Evolutionary conservation across 2,113 vertebrate species (phyloP).

Genomic region (Larimichthys polyactis): DNA sequence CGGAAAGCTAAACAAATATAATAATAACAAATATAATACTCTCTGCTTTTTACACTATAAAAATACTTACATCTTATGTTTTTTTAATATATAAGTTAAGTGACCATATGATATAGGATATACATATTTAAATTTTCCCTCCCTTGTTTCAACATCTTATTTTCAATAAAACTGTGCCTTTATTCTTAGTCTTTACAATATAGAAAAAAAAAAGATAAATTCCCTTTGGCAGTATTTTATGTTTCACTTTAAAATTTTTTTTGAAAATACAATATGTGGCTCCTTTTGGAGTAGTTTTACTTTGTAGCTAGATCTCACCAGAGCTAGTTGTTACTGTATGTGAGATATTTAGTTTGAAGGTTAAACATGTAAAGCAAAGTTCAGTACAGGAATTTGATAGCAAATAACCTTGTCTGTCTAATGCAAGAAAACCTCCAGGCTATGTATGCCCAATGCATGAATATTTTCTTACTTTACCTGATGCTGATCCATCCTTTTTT

Average conservation of each 20-base stretch:
- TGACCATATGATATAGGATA: background rate
- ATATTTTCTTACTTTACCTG: background rate
- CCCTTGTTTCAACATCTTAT: background rate
- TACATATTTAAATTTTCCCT: background rate
- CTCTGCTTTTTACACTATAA: background rate
- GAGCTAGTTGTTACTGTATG: background rate
- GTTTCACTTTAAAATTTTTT: background rate
- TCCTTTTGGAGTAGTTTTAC: background rate
- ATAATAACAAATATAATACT: background rate
- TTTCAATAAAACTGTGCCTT: background rate
- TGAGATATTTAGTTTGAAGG: conserved; percentile 1
- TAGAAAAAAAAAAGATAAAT: background rate
- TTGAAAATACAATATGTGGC: background rate
- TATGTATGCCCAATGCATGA: background rate
- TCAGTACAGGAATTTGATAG: background rate
- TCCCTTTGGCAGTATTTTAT: background rate
- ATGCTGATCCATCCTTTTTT: conserved; percentile 21
- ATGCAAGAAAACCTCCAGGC: background rate
- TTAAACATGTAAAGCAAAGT: conserved; percentile 8
- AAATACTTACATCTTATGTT: background rate
- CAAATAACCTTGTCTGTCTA: background rate
- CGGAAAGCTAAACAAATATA: background rate
- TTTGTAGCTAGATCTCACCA: background rate
- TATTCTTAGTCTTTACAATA: background rate
- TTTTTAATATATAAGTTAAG: background rate